Evolutionary conservation across 2,888 invertebrate genomes (phyloP), one percentile per base, ranked within the genome.

Genomic region (Pedicia rivosa): DNA sequence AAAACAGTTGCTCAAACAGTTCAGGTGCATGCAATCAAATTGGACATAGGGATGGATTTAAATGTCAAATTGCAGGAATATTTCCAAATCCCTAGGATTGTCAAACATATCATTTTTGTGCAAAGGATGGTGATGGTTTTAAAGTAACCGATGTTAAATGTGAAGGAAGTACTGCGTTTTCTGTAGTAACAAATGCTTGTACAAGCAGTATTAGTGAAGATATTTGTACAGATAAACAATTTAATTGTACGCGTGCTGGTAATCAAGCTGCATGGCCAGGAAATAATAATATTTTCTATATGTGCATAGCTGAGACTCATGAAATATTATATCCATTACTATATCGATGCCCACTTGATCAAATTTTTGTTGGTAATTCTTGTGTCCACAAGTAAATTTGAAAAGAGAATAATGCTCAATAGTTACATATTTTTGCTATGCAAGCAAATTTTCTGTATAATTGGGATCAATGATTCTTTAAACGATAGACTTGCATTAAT

Each of bases 41-140:
- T 25, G 59, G 57, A 3, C 52, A 54, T 34, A 56, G 56, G 31
- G 57, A 54, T 5, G 58, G 57, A 41, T 59, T 59, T 16, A 57
- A 55, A 25, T 59, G 59, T 44, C 58, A 57, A 3, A 56, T 56
- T 2, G 55, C 57, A 28, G 59, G 59, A 28, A 35, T 58, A 12
- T 59, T 57, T 22, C 59, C 61, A 3, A 59, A 60, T 52, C 59
- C 59, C 3, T 59, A 59, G 22, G 59, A 59, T 37, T 60, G 59
- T 34, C 60, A 60, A 44, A 56, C 53, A 36, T 60, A 60, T 39
- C 61, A 60, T 33, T 57, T 59, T 55, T 60, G 60, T 37, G 56
- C 58, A 37, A 54, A 55, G 40, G 54, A 55, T 16, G 52, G 50
- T 17, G 47, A 52, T 9, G 54, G 38, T 8, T 17, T 42, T 16